Evolutionary conservation across 2,888 invertebrate genomes (phyloP).

Genomic region (Heliconius charithonia): DNA sequence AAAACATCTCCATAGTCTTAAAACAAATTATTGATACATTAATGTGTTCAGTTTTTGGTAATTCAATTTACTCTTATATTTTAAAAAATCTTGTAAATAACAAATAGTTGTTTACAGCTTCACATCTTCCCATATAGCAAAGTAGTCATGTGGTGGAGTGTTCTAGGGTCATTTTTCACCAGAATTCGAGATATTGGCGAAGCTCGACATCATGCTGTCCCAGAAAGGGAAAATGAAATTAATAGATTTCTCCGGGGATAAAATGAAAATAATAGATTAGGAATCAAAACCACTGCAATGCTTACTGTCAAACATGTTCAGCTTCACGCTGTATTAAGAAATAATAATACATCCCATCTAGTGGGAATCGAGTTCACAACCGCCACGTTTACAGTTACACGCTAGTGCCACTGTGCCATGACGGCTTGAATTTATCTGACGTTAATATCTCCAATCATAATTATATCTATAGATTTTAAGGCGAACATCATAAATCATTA

Average conservation of each 20-base stretch:
- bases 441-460: not conserved
- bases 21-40: not conserved
- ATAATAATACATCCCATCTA: no score
- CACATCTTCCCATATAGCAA: not conserved
- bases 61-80: not conserved
- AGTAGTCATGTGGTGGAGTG: no score
- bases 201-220: not conserved
- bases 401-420: no score
- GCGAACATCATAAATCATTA: not conserved
- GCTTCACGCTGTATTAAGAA: no score
- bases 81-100: not conserved
- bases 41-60: not conserved
- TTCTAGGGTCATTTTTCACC: not conserved
- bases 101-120: not conserved
- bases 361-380: no score
- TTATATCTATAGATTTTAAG: not conserved
- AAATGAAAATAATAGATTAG: not conserved
- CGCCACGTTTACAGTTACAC: no score
- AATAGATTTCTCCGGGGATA: no score
- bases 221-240: not conserved
- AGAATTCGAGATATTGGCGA: not conserved
- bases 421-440: not conserved
- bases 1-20: not conserved
- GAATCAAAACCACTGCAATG: not conserved
- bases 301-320: not conserved